Evolutionary conservation across 2,797 vertebrate genomes (phyloP).

Genomic region (Babyrousa celebensis): DNA sequence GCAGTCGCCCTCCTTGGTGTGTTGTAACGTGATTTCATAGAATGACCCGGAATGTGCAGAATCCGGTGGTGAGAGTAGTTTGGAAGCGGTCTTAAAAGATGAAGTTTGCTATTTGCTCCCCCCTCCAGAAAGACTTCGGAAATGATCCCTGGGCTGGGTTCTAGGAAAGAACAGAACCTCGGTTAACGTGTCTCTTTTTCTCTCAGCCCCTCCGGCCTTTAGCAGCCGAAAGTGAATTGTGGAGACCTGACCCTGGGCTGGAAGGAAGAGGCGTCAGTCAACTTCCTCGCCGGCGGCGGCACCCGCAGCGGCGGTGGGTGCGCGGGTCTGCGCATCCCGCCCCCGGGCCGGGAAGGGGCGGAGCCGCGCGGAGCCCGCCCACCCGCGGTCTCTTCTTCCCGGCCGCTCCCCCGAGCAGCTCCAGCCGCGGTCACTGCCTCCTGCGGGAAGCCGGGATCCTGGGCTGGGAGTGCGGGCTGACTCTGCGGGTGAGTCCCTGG

Average conservation of each 20-base stretch:
- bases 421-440: not conserved
- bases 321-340: slow-evolving; percentile 43
- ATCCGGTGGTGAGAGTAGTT: not conserved
- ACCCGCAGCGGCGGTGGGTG: not conserved
- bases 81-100: not conserved
- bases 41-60: not conserved
- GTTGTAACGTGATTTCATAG: not conserved
- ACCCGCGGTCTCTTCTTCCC: slow-evolving; percentile 51
- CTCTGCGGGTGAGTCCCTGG: slow-evolving; percentile 70
- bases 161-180: not conserved
- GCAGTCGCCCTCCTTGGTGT: not conserved
- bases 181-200: not conserved
- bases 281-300: slow-evolving; percentile 64
- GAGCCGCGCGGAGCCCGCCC: slow-evolving; percentile 68
- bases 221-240: not conserved
- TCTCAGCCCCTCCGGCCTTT: not conserved
- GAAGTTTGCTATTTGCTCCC: slow-evolving; percentile 42
- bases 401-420: slow-evolving; percentile 33
- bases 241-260: not conserved
- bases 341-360: slow-evolving; percentile 81
- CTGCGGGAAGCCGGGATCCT: not conserved
- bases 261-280: slow-evolving; percentile 73
- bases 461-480: not conserved
- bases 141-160: not conserved
- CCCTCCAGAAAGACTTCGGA: not conserved